Conservation (phyloP, 2,888 invertebrate species). For the Drosophila tanythrix region DNA sequence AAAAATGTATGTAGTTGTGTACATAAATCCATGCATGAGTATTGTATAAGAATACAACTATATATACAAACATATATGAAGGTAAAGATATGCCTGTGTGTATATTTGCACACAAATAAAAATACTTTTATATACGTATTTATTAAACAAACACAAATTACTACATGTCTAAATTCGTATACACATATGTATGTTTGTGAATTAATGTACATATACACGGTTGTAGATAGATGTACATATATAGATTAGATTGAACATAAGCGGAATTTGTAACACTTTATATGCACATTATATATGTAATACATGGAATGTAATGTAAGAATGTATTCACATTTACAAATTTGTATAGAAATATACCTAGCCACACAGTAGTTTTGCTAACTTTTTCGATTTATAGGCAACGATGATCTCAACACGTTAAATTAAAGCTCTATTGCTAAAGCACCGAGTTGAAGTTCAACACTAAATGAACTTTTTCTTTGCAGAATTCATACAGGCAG, state of each 20-base stretch:
- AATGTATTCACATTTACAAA: background rate
- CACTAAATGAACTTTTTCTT: constrained; percentile 67
- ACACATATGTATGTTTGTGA: background rate
- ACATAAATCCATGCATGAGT: constrained; percentile 1
- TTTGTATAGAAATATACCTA: constrained; percentile 23
- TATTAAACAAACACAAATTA: constrained; percentile 14
- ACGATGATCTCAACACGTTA: constrained; percentile 66
- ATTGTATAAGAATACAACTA: constrained; percentile 10
- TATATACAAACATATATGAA: background rate
- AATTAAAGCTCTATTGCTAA: constrained; percentile 61
- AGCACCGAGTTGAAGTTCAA: constrained; percentile 65
- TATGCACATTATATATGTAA: constrained; percentile 2
- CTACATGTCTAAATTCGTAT: constrained; percentile 5
- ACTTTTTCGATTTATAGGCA: constrained; percentile 27
- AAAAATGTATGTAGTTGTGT: constrained; percentile 3
- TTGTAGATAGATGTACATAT: background rate
- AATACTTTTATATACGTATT: background rate
- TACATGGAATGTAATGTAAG: background rate
- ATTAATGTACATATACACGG: background rate
- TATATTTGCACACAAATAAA: constrained; percentile 5
- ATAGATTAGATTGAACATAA: constrained; percentile 4
- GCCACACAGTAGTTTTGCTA: constrained; percentile 30
- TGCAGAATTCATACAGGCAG: constrained; percentile 40
- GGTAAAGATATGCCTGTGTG: background rate
- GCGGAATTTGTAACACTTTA: constrained; percentile 5